phyloP scores from a whole-genome alignment of 2,888 invertebrate genomes.

The Polyommatus iphigenia region DNA sequence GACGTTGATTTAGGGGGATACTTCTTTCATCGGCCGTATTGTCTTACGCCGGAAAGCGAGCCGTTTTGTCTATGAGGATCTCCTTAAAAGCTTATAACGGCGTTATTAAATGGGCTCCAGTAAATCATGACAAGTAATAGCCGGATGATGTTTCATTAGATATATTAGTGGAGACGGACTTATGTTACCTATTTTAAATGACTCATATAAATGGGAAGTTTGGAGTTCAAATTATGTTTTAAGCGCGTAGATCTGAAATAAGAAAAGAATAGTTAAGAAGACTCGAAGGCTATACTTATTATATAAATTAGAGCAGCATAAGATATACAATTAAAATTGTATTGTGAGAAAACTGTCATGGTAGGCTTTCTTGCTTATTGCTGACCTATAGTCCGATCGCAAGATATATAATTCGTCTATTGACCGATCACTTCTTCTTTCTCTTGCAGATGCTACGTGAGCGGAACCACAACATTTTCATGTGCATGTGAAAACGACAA shows the following conservation, averaged over 20 bases:
- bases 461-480: too few species aligned
- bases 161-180: background rate
- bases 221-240: background rate
- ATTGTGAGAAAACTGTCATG: too few species aligned
- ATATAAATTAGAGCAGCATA: too few species aligned
- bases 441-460: too few species aligned
- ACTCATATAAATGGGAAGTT: background rate
- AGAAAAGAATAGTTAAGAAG: background rate
- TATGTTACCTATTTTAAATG: constrained; percentile 3
- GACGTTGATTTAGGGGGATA: constrained; percentile 76
- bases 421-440: too few species aligned
- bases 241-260: background rate
- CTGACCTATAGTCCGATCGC: too few species aligned
- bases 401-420: too few species aligned
- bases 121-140: constrained; percentile 46
- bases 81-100: constrained; percentile 55
- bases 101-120: constrained; percentile 61
- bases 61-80: constrained; percentile 58
- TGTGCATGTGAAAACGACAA: too few species aligned
- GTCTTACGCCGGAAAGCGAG: constrained; percentile 61
- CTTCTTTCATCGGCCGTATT: constrained; percentile 67
- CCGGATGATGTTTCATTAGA: constrained; percentile 38
- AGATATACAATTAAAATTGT: too few species aligned
- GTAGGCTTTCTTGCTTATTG: too few species aligned
- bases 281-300: background rate